These are phyloP conservation scores for Parasteatoda lunata DNA, from an alignment of 2,888 invertebrate genomes.

Conservation along the genomic window DNA sequence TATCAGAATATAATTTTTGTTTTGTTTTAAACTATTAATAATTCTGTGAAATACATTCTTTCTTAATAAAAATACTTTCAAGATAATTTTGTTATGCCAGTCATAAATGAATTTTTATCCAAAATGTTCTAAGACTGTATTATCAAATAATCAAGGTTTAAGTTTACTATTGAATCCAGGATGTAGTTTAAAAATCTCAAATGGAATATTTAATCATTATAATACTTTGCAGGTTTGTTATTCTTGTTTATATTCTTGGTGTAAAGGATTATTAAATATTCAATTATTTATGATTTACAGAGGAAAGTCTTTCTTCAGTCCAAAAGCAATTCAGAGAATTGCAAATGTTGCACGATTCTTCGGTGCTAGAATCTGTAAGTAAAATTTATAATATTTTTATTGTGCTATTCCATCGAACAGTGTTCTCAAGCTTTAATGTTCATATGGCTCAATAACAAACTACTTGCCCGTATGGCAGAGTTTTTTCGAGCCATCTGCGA, in stretches of 20 bases:
- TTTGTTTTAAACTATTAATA: too few species aligned
- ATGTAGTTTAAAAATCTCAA: too few species aligned
- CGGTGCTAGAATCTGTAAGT: slow-evolving; percentile 53
- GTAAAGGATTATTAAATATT: background rate
- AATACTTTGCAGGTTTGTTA: background rate
- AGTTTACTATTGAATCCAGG: too few species aligned
- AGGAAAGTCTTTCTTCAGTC: slow-evolving; percentile 45
- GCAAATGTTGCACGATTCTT: slow-evolving; percentile 46
- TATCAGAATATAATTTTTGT: too few species aligned
- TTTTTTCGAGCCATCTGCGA: too few species aligned
- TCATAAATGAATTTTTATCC: too few species aligned
- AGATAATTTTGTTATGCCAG: too few species aligned
- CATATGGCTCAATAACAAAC: background rate
- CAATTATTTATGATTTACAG: slow-evolving; percentile 17
- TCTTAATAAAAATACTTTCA: too few species aligned
- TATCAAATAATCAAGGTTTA: too few species aligned
- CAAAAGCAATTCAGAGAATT: slow-evolving; percentile 57
- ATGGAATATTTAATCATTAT: background rate
- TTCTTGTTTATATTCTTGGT: background rate
- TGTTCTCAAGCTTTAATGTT: background rate
- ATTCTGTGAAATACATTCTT: too few species aligned
- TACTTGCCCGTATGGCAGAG: too few species aligned
- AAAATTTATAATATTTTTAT: background rate
- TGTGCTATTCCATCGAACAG: background rate
- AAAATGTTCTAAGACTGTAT: too few species aligned